Base-by-base conservation (phyloP, 2,113 vertebrate species). In the Ochotona princeps region DNA sequence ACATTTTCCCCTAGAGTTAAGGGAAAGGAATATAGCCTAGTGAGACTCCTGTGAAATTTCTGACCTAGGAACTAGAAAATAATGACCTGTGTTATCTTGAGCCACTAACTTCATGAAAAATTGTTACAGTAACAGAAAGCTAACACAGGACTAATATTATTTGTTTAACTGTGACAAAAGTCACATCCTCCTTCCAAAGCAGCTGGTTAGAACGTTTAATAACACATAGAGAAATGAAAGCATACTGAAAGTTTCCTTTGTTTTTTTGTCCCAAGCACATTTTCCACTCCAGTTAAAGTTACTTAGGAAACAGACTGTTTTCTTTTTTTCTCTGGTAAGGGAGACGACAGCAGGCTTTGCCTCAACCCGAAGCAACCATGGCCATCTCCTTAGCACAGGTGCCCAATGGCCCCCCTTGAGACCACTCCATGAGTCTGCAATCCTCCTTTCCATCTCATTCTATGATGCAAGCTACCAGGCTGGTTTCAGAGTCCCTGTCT, bases 311-410 rank as follows among this genome's bases (percentile, higher is more conserved):
- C n/a, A 54, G 1, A n/a, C 17, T 26, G 12, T 87, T 75, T 65
- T 8, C 15, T 28, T 78, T 57, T 44, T 54, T 82, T 49, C 57
- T 92, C 81, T 84, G 54, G n/a, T 66, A 66, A 30, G 12, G 17
- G 23, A 23, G 83, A 93, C 70, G 69, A 67, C 75, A 90, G 63
- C 38, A 51, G 54, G 28, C 23, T 81, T 87, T 91, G 54, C 18
- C 80, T 60, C 81, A n/a, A 66, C 25, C 25, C 7, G 11, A 67
- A 18, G 10, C 17, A 49, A 35, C 7, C 0, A 0, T 35, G 73
- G 51, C 26, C 6, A 83, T 26, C 51, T 69, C 69, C 72, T 20
- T n/a, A 83, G 63, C 26, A 35, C 15, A 28, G 73, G 78, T 35
- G 6, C 26, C 61, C 17, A 61, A 81, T 51, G 38, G 20, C 35